Evolutionary conservation across 2,888 invertebrate genomes (phyloP), one percentile per base, ranked within the genome.

Genomic region (Temnothorax ravouxi): DNA sequence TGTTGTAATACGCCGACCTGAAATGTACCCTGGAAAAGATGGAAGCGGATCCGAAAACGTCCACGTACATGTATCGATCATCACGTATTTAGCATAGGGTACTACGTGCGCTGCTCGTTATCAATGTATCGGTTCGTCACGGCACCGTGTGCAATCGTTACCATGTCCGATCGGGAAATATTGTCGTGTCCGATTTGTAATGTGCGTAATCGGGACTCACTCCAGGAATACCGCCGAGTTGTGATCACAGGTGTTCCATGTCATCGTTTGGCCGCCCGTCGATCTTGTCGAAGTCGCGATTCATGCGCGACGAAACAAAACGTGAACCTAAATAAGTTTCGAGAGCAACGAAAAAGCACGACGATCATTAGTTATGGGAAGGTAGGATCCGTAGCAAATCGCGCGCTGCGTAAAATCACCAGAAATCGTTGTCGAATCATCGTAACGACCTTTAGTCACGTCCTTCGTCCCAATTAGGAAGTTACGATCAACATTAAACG

Each of bases 161-260:
- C n/a, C n/a, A n/a, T n/a, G n/a, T n/a, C n/a, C n/a, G n/a, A n/a
- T n/a, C n/a, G n/a, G n/a, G n/a, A n/a, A n/a, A n/a, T n/a, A n/a
- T n/a, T n/a, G n/a, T n/a, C n/a, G n/a, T n/a, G n/a, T n/a, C n/a
- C n/a, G n/a, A n/a, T n/a, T n/a, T n/a, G n/a, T n/a, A n/a, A n/a
- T n/a, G n/a, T n/a, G n/a, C n/a, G n/a, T n/a, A n/a, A n/a, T n/a
- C n/a, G n/a, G n/a, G n/a, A n/a, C n/a, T n/a, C n/a, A n/a, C n/a
- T n/a, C n/a, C 85, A 85, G 81, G 84, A 52, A 64, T 87, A 88
- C 87, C 89, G 88, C 88, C 88, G 88, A 67, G 29, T 92, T 92
- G 92, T 92, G 91, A 91, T 91, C 92, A 91, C 91, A 92, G 91
- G 90, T 90, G 90, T 91, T 89, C 90, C 85, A 77, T 64, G 85